phyloP scores from a whole-genome alignment of 2,113 vertebrate genomes.

The Eptatretus burgeri region DNA sequence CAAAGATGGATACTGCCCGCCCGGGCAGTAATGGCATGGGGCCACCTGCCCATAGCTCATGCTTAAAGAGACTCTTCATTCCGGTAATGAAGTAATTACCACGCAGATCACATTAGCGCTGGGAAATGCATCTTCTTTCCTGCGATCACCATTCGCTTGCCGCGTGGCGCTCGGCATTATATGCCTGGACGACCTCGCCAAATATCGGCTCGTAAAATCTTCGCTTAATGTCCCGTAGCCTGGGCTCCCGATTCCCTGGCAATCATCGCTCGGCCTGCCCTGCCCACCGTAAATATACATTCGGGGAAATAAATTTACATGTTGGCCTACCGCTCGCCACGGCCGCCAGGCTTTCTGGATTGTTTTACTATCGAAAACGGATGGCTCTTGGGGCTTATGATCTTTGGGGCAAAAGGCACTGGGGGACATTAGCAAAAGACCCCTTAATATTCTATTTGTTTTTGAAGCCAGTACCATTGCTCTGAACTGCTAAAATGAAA shows the following conservation, averaged over 20 bases:
- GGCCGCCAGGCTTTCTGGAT: constrained; percentile 1
- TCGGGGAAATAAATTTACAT: constrained; percentile 6
- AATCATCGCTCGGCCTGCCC: constrained; percentile 4
- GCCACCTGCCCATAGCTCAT: constrained; percentile 7
- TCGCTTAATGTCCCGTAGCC: constrained; percentile 4
- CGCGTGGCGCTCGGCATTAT: constrained; percentile 1
- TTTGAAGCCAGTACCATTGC: no score
- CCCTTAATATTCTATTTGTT: no score
- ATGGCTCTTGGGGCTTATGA: no score
- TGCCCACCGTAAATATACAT: constrained; percentile 6
- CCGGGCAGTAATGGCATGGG: constrained; percentile 3
- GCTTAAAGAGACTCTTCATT: constrained; percentile 6
- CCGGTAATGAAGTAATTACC: constrained; percentile 7
- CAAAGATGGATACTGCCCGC: background rate
- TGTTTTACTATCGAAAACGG: constrained; percentile 2
- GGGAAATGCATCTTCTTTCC: constrained; percentile 6
- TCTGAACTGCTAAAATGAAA: no score
- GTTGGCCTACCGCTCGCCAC: constrained; percentile 1
- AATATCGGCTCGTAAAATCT: constrained; percentile 7
- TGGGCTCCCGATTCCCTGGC: constrained; percentile 3
- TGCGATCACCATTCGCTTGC: background rate
- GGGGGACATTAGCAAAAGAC: no score
- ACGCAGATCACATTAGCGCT: constrained; percentile 6
- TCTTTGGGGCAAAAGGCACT: no score
- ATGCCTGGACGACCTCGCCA: constrained; percentile 5